Base-by-base conservation (phyloP, 2,888 invertebrate genomes). In the Dynastes hyllus region DNA sequence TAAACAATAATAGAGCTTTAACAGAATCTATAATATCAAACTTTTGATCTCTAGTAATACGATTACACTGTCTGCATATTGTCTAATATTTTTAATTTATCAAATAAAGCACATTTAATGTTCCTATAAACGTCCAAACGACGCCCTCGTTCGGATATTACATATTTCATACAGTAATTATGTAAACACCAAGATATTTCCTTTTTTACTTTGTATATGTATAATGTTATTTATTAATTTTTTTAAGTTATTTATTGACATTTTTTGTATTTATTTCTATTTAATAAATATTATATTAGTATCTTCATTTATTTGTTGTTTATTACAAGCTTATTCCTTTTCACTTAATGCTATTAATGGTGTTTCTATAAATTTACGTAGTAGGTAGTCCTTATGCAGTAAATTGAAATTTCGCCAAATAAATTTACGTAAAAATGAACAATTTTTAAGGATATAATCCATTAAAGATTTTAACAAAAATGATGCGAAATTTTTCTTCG, bases 261-360 rank as follows among this genome's bases (percentile, higher is more conserved):
- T 77, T 80, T 79, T 80, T 80, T 80, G 79, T 80, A 80, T 80
- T 80, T 80, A 80, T 80, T 80, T 80, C 76, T 78, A 80, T 80
- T 78, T 78, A 80, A 80, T 79, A 79, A 80, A 80, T 66, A 80
- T 70, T 76, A 78, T 78, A 50, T 66, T 58, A 77, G 51, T 79
- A 77, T 11, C 13, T 50, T 69, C 27, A 8, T 63, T 61, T 63
- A 22, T 45, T 45, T 61, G 32, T 22, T 55, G 13, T 55, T 22
- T n/a, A 55, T 55, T n/a, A 2, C 6, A n/a, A 55, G 22, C 55
- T 22, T 55, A 55, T 16, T 55, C 22, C 55, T 55, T 16, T 8
- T 11, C 55, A 6, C n/a, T 6, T n/a, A 40, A 6, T 6, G 8
- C 40, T 9, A 40, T 8, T 51, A 53, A 22, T 22, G 22, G 22